Percentiles rank a stretch among this genome's conserved stretches.
Evolutionary conservation across 2,888 invertebrate species (phyloP).

Genomic region (Lumbricus terrestris): DNA sequence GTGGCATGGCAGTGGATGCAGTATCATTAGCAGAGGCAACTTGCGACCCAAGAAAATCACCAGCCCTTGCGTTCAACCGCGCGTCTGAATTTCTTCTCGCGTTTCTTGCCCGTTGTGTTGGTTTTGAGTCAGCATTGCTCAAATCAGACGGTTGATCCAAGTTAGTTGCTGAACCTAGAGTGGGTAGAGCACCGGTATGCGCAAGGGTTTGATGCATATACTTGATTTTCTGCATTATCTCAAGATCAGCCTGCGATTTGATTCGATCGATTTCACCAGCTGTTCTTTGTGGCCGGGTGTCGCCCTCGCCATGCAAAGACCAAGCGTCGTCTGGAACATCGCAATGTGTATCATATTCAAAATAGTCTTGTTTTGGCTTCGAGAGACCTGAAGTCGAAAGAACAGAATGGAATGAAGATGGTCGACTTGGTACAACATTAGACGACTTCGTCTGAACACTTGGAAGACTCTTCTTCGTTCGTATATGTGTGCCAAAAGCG

Average conservation of each 20-base stretch:
- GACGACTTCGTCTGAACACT: neutral
- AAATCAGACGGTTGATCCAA: neutral
- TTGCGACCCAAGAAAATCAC: neutral
- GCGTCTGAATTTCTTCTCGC: neutral
- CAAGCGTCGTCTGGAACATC: neutral
- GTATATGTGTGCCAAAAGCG: neutral
- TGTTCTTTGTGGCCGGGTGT: neutral
- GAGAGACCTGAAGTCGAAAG: neutral
- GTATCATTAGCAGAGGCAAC: neutral
- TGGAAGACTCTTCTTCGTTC: neutral
- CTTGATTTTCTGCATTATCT: neutral
- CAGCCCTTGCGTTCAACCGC: neutral
- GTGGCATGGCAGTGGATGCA: neutral
- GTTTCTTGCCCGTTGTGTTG: neutral
- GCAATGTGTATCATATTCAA: neutral
- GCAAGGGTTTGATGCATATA: neutral
- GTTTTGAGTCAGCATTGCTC: neutral
- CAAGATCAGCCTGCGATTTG: neutral
- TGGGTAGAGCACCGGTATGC: neutral
- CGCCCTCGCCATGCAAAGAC: neutral
- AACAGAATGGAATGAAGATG: neutral
- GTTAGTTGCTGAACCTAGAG: neutral
- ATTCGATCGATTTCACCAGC: neutral
- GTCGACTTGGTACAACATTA: neutral
- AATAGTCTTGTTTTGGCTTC: neutral